These are phyloP conservation scores for Graptemys geographica DNA, from an alignment of 2,797 vertebrate genomes.

Conservation along the genomic window DNA sequence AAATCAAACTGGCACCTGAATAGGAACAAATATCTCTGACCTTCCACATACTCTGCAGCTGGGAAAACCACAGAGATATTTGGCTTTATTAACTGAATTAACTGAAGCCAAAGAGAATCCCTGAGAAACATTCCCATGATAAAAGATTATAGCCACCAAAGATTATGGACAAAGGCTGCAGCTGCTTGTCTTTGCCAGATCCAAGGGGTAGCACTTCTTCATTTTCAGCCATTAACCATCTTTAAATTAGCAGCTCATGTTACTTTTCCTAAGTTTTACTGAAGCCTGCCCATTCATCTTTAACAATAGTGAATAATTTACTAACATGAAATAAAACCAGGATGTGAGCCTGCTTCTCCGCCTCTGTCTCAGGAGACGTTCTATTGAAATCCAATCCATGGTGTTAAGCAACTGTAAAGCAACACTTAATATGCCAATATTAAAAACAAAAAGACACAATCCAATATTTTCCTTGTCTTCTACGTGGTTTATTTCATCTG, in stretches of 20 bases:
- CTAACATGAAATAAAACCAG: neutral
- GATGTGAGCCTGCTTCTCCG: neutral
- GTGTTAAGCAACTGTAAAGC: neutral
- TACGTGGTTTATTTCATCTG: slow-evolving; percentile 24
- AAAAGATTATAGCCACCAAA: neutral
- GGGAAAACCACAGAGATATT: neutral
- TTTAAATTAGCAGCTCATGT: neutral
- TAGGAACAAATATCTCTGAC: neutral
- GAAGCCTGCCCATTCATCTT: slow-evolving; percentile 30
- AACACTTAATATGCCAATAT: slow-evolving; percentile 36
- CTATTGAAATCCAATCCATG: neutral
- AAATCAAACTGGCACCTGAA: neutral
- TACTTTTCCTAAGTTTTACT: neutral
- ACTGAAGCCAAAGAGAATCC: neutral
- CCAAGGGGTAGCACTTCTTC: neutral
- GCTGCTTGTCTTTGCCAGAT: neutral
- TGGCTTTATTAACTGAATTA: neutral
- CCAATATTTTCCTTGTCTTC: slow-evolving; percentile 28
- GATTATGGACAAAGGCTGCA: neutral
- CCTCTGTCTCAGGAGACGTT: neutral
- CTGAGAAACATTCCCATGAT: neutral
- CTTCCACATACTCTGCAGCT: neutral
- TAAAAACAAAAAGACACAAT: slow-evolving; percentile 30
- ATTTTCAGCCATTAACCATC: neutral
- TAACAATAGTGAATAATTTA: neutral